Conservation (phyloP, 2,113 vertebrate species). For the Rhadina sibilatrix region DNA sequence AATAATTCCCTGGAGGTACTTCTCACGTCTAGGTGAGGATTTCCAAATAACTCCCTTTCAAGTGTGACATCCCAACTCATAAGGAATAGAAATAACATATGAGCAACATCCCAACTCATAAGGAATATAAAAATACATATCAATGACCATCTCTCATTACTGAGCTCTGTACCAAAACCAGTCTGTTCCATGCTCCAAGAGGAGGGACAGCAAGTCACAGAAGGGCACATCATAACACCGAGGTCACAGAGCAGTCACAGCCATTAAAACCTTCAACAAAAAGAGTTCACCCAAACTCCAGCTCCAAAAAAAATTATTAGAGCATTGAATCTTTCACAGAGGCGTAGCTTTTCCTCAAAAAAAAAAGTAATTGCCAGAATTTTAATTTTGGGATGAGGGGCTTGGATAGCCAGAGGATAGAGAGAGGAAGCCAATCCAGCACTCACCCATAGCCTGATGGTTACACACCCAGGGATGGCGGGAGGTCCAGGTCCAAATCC, state of each 20-base stretch:
- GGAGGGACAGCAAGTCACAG: background rate
- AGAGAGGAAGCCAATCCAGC: background rate
- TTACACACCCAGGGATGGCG: rapidly evolving
- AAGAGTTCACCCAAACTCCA: background rate
- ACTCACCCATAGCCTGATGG: background rate
- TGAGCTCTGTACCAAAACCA: background rate
- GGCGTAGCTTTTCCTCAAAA: background rate
- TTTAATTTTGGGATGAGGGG: background rate
- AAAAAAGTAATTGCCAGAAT: background rate
- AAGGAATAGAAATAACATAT: background rate
- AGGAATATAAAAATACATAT: background rate
- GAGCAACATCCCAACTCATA: rapidly evolving
- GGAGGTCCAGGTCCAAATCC: background rate
- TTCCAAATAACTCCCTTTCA: background rate
- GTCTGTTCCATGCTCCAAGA: background rate
- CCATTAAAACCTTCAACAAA: background rate
- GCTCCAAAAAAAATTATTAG: background rate
- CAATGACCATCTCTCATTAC: rapidly evolving
- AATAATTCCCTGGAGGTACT: background rate
- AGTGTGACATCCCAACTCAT: rapidly evolving
- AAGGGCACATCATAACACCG: background rate
- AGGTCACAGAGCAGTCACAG: background rate
- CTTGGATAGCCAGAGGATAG: background rate
- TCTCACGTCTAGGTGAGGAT: background rate
- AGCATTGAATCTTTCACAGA: background rate